Evolutionary conservation across 2,888 invertebrate species (phyloP), one percentile per base, ranked within the genome.

Genomic region (Brenthis ino): DNA sequence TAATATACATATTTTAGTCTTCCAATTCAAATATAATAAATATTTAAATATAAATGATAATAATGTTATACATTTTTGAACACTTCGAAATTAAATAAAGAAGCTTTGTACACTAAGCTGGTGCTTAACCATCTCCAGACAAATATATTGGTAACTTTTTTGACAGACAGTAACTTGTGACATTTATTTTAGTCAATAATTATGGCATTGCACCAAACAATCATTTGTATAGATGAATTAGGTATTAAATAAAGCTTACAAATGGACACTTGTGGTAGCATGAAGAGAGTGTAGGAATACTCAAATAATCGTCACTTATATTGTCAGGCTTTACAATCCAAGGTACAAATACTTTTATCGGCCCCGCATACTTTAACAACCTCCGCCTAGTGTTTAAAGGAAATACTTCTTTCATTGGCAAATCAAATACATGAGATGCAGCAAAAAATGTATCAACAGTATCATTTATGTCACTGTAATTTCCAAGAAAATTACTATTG

Each of bases 191-290:
- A 8, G 37, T 37, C 8, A 8, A 37, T 37, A 6, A 37, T 1
- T 37, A 37, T 8, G 37, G 11, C 37, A 1, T 43, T 43, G 37
- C 11, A 8, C 11, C 2, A 8, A 43, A 43, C 11, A 6, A 11
- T n/a, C n/a, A 55, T 6, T 54, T 53, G 5, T 24, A 24, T 24
- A 13, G 1, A 8, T 4, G 16, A 14, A 28, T 28, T 20, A 33
- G 0, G 4, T 12, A 6, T 51, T 20, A 14, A 16, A 43, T 43
- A 24, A 20, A 20, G 76, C 78, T 79, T 79, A 91, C 91, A 74
- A 60, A 77, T 1, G 91, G 91, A 76, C 91, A 92, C 72, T 80
- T 87, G 67, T 92, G 91, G 64, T 75, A 91, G 64, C 91, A 91
- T 0, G 88, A 82, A 0, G 78, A 72, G 13, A 92, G 70, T 0